Percentiles rank a stretch among this genome's conserved stretches.
These are phyloP conservation scores for Cephalopholis sonnerati DNA, from an alignment of 2,113 vertebrate genomes.

Conservation along the genomic window DNA sequence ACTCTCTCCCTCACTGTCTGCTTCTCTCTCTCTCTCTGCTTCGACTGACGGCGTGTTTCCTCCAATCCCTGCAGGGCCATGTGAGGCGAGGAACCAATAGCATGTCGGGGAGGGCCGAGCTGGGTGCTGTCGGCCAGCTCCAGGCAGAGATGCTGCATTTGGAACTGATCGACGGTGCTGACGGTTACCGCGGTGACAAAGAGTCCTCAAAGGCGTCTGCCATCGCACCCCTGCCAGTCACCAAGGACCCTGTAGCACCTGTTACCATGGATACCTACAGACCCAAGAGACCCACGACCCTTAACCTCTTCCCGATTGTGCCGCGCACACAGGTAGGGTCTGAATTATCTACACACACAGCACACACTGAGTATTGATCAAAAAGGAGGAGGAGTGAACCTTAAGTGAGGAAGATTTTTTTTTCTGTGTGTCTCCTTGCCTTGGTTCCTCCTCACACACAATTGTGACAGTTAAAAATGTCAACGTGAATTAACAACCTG, in stretches of 20 bases:
- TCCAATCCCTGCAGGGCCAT: conserved; percentile 87
- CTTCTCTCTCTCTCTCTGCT: conserved; percentile 28
- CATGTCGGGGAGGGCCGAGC: conserved; percentile 84
- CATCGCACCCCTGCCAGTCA: conserved; percentile 62
- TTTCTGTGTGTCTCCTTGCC: neutral
- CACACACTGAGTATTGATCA: conserved; percentile 27
- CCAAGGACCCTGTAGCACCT: conserved; percentile 82
- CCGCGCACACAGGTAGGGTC: conserved; percentile 93
- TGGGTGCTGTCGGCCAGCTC: conserved; percentile 88
- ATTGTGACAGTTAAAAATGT: conserved; percentile 4
- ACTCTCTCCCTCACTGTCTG: conserved; percentile 18
- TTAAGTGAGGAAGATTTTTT: neutral
- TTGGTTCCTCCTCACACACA: neutral
- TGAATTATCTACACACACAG: neutral
- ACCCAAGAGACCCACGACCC: conserved; percentile 96
- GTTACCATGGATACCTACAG: conserved; percentile 93
- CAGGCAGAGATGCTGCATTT: conserved; percentile 96
- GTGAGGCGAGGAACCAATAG: conserved; percentile 88
- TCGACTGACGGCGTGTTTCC: conserved; percentile 56
- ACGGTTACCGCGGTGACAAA: conserved; percentile 85
- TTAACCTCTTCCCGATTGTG: conserved; percentile 97
- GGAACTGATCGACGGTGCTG: conserved; percentile 93
- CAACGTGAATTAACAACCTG: neutral
- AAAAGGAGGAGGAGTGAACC: neutral
- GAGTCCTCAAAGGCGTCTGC: conserved; percentile 77